Base-by-base conservation (phyloP, 23 tunicate species). In the Ciona savignyi region DNA sequence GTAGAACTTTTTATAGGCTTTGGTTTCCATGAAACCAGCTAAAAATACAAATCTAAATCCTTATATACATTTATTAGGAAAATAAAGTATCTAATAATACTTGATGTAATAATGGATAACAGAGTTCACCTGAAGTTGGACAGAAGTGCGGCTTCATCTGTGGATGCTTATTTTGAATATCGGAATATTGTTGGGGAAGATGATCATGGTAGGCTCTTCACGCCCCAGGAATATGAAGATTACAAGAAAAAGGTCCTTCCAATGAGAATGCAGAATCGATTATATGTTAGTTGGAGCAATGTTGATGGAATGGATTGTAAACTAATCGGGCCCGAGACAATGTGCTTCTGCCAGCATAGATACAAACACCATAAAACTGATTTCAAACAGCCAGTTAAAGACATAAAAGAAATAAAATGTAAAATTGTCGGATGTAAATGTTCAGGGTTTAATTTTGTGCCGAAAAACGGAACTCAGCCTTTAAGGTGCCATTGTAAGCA, bases 301-400 rank as follows among this genome's bases (percentile, higher is more conserved):
- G 61, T 79, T 27, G 49, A 34, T n/a, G 94, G 94, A 72, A 86
- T 93, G 85, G 98, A 93, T 70, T 93, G 98, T 67, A 93, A 93
- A 68, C 62, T 93, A 4, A 78, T 93, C 24, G 98, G 98, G 3
- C 98, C 98, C 0, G 98, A 93, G 69, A 93, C 95, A 3, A 69
- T 49, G 35, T 93, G 98, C 83, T 86, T 93, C 67, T 93, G 98
- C 66, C 79, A 81, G 66, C 93, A 85, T 61, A 56, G 97, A 24
- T 90, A 90, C 62, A 83, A 82, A 62, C 85, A 84, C 32, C 97
- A 90, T 49, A 32, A 79, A 62, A 83, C 97, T 49, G 97, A 90
- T 65, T 79, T 90, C 75, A 70, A 79, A 28, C 62, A 28, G 4
- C 67, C 81, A 29, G 71, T 35, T 4, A n/a, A 9, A 28, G 75